Conservation (phyloP, 2,888 invertebrate genomes). For the Netelia inedita region DNA sequence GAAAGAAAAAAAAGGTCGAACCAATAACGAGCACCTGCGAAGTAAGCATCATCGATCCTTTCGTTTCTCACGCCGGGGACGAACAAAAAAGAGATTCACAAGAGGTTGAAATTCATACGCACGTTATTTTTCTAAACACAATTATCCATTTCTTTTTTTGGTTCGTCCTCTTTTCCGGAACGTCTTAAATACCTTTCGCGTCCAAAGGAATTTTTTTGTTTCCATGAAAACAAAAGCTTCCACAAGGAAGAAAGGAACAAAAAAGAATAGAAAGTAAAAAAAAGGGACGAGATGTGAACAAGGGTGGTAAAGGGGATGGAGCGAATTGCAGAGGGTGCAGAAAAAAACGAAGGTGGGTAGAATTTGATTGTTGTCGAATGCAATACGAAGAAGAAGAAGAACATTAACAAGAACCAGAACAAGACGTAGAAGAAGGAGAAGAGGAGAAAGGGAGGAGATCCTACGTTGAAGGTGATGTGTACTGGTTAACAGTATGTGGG, state of each 20-base stretch:
- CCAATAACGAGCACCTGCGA: conserved; percentile 7
- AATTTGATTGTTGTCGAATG: conserved; percentile 13
- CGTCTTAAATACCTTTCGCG: no score
- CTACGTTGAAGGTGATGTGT: background rate
- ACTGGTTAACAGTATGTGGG: background rate
- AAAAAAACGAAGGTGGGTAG: background rate
- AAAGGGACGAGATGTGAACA: conserved; percentile 2
- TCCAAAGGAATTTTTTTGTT: background rate
- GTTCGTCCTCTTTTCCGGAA: no score
- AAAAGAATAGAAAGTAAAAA: background rate
- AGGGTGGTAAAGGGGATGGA: background rate
- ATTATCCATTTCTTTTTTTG: no score
- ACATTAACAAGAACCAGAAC: background rate
- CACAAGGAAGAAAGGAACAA: background rate
- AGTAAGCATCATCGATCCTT: conserved; percentile 2
- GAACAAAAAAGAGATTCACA: no score
- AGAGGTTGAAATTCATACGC: no score
- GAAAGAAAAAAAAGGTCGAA: background rate
- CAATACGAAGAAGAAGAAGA: background rate
- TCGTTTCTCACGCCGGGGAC: conserved; percentile 13
- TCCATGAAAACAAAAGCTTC: background rate
- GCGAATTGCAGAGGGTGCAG: conserved; percentile 8
- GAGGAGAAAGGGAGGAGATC: background rate
- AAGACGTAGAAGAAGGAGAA: background rate
- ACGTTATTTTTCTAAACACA: no score